Percentiles rank a stretch among this genome's conserved stretches.
phyloP scores from a whole-genome alignment of 1,140 invertebrate species.

The Caenorhabditis briggsae region DNA sequence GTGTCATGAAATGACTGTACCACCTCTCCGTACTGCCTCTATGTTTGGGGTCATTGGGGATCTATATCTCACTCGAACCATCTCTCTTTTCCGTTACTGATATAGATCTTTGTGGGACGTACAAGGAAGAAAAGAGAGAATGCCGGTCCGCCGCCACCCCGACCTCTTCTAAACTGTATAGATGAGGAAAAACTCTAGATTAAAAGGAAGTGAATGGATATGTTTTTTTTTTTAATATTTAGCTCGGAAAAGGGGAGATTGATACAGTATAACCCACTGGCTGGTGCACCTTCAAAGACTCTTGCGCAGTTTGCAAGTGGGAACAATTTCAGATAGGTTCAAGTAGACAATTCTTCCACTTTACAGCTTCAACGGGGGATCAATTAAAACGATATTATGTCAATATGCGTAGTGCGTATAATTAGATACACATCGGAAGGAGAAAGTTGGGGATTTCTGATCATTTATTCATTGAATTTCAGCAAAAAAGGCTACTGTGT shows the following conservation, averaged over 20 bases:
- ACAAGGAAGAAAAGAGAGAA: neutral
- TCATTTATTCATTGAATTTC: slow-evolving; percentile 19
- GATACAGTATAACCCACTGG: too few species aligned
- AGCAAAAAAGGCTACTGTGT: neutral
- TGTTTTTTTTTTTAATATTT: too few species aligned
- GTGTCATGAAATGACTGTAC: neutral
- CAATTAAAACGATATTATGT: too few species aligned
- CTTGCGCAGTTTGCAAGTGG: too few species aligned
- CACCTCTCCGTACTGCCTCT: neutral
- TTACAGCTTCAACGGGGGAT: too few species aligned
- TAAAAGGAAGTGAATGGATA: neutral
- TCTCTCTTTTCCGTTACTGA: slow-evolving; percentile 10
- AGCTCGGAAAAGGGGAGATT: too few species aligned
- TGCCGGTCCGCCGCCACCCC: neutral
- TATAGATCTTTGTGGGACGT: slow-evolving; percentile 39
- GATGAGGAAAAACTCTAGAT: neutral
- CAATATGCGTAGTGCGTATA: too few species aligned
- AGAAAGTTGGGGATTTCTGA: neutral
- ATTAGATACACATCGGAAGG: neutral
- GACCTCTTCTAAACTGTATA: slow-evolving; percentile 1
- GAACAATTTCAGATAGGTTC: too few species aligned
- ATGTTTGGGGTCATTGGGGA: slow-evolving; percentile 35
- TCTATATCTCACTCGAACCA: slow-evolving; percentile 37
- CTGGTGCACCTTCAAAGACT: too few species aligned
- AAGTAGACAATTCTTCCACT: too few species aligned